A percentile compares a stretch with the other conserved stretches of the same genome.
Conservation (phyloP, 2,113 vertebrate genomes). For the Etheostoma spectabile region DNA sequence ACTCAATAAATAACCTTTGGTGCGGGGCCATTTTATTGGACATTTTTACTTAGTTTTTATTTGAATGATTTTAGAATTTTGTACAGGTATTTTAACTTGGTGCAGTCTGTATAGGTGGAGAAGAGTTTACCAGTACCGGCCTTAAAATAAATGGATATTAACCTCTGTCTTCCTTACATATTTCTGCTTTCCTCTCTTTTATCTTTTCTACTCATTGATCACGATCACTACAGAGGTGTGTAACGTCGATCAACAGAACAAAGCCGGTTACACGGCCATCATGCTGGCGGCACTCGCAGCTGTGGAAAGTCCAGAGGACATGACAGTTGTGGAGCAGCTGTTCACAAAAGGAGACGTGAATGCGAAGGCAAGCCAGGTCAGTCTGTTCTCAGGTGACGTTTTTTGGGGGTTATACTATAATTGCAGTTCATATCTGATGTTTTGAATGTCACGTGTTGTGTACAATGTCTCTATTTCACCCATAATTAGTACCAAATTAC, state of each 20-base stretch:
- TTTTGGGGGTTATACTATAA: too few species aligned
- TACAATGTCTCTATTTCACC: neutral
- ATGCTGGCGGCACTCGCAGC: constrained; percentile 97
- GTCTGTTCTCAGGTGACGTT: constrained; percentile 14
- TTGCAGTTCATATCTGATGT: neutral
- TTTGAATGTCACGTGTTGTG: too few species aligned
- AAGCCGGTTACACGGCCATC: constrained; percentile 96
- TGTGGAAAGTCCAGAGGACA: constrained; percentile 91
- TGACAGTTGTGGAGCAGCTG: constrained; percentile 92
- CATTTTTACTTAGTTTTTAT: neutral
- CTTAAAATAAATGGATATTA: neutral
- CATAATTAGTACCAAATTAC: neutral
- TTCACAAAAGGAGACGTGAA: constrained; percentile 94
- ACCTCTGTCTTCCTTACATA: neutral
- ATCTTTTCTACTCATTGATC: constrained; percentile 1
- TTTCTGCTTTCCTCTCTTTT: neutral
- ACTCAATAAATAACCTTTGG: neutral
- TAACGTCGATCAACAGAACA: constrained; percentile 95
- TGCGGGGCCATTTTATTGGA: neutral
- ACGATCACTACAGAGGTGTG: constrained; percentile 89
- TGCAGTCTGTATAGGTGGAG: neutral
- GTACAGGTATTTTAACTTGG: neutral
- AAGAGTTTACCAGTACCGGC: neutral
- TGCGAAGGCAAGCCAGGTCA: constrained; percentile 95
- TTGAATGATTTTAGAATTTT: neutral